phyloP scores from a whole-genome alignment of 2,113 vertebrate genomes.

The Myocastor coypus region DNA sequence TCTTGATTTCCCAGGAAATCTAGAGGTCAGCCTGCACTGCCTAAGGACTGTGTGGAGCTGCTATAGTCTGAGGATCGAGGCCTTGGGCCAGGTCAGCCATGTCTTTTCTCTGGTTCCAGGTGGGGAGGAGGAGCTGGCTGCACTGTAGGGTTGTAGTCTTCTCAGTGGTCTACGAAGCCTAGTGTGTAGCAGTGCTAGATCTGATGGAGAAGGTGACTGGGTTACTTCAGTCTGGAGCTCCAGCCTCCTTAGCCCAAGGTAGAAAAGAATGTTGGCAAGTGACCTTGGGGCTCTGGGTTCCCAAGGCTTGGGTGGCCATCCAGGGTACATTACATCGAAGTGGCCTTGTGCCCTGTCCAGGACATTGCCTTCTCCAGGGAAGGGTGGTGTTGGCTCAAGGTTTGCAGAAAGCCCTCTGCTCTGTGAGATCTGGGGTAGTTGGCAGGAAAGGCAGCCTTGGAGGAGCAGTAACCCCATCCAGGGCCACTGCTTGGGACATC shows the following conservation, averaged over 20 bases:
- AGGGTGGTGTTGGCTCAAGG: accelerated
- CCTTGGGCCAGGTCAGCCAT: not conserved
- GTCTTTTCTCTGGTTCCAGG: not conserved
- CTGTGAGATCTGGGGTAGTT: not conserved
- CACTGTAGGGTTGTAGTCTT: not conserved
- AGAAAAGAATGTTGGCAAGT: not conserved
- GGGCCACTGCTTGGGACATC: not conserved
- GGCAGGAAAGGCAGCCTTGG: not conserved
- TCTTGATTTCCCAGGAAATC: not conserved
- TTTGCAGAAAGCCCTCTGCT: not conserved
- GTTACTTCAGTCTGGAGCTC: not conserved
- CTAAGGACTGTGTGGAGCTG: not conserved
- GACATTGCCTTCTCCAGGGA: not conserved
- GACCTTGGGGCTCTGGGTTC: not conserved
- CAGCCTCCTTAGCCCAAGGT: not conserved
- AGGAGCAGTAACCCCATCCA: not conserved
- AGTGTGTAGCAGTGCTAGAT: not conserved
- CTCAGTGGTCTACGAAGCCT: not conserved
- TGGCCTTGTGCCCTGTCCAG: not conserved
- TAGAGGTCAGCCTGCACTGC: not conserved
- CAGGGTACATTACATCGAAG: not conserved
- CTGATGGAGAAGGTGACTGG: not conserved
- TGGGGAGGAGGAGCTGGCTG: not conserved
- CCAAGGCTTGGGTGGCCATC: not conserved
- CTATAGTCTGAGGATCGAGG: not conserved